phyloP scores from a whole-genome alignment of 2,113 vertebrate species.

The Atrichornis clamosus region DNA sequence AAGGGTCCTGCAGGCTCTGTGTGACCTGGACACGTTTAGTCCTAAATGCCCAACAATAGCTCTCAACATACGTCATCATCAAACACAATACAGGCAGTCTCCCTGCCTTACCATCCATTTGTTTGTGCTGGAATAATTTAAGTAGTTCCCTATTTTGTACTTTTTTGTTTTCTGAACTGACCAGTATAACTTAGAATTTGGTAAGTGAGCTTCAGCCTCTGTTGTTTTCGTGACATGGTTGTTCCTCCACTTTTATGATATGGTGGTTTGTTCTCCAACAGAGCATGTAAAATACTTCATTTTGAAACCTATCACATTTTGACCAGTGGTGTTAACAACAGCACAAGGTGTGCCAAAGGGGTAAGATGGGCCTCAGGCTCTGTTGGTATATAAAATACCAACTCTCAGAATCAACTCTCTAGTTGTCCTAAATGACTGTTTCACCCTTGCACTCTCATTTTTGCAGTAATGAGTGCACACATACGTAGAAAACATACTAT shows the following conservation, averaged over 20 bases:
- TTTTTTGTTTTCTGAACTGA: not conserved
- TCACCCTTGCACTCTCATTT: not conserved
- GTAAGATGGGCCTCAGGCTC: not conserved
- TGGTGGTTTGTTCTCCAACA: not conserved
- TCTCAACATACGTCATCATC: not conserved
- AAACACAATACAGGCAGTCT: not conserved
- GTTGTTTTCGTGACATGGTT: not conserved
- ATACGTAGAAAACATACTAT: not conserved
- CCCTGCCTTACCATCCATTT: not conserved
- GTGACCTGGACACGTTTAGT: not conserved
- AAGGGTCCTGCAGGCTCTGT: not conserved
- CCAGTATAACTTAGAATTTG: not conserved
- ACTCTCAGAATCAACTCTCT: not conserved
- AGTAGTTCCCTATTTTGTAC: not conserved
- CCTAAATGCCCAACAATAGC: not conserved
- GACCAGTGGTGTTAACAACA: not conserved
- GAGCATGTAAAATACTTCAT: not conserved
- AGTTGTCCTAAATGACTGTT: not conserved
- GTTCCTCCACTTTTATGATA: not conserved
- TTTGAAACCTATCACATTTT: not conserved
- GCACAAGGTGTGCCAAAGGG: not conserved
- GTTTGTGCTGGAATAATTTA: not conserved
- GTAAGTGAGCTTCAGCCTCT: not conserved
- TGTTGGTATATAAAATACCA: not conserved
- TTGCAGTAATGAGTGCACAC: not conserved